Base-by-base conservation (phyloP, 2,797 vertebrate genomes). In the Podargus strigoides region DNA sequence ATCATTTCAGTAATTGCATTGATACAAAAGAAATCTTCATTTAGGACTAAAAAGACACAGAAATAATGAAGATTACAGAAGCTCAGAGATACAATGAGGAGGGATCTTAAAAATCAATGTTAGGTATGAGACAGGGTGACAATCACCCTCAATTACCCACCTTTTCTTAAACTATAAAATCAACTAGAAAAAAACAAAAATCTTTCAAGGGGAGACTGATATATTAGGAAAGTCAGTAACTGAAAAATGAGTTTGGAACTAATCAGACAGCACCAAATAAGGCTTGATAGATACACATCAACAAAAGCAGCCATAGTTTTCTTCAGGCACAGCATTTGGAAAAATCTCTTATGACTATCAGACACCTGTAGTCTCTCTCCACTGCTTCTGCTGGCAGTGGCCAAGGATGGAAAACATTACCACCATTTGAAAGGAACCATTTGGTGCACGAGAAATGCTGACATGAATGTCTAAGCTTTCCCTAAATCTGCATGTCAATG, bases 401-500 rank as follows among this genome's bases (percentile, higher is more conserved):
- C 13, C 26, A 52, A 56, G 37, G 66, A 90, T 36, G n/a, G 78
- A 73, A 79, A 70, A 66, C 21, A 69, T 32, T 50, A 41, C 10
- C 10, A 24, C 52, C 3, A 80, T 60, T 42, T 66, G 39, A 68
- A 93, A 72, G 47, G 23, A 86, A 26, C 10, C 11, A 69, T 49
- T 58, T 58, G 67, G 39, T 87, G 67, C 56, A 72, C 30, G 89
- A 66, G 7, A 90, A 79, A 85, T 24, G 53, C 14, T 66, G 46
- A 63, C 50, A 68, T 60, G 14, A 58, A 34, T 37, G 21, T 37
- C 58, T 68, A 46, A 81, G 34, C 34, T 44, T 64, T 86, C 49
- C 60, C 70, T 91, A 84, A 89, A 86, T 44, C 53, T 63, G 44
- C 42, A 89, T 90, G 93, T 94, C 94, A 94, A 79, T 94, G 79